Percentiles rank a stretch among this genome's conserved stretches.
These are phyloP conservation scores for Lamprotornis superbus DNA, from an alignment of 2,113 vertebrate genomes.

Conservation along the genomic window DNA sequence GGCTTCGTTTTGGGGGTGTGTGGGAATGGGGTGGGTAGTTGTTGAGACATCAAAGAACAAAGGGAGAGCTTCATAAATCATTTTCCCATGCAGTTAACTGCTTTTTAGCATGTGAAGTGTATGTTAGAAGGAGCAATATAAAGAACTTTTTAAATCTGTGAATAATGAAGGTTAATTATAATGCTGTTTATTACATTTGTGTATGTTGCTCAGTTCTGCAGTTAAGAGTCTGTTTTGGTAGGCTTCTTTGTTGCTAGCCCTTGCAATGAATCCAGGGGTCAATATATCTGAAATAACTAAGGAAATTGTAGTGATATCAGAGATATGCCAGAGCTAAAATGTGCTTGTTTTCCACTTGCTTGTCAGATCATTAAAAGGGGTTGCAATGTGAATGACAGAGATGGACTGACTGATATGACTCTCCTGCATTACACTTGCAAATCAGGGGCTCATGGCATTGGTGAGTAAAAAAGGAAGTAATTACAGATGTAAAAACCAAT, in stretches of 20 bases:
- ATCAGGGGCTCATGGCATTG: conserved; percentile 94
- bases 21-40: background rate
- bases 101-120: background rate
- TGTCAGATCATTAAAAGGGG: conserved; percentile 92
- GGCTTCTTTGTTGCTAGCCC: background rate
- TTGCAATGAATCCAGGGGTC: background rate
- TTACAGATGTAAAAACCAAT: background rate
- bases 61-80: background rate
- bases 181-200: background rate
- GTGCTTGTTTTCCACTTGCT: background rate
- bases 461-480: conserved; percentile 70
- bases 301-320: background rate
- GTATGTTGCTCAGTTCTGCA: background rate
- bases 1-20: rapidly evolving
- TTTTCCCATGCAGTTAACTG: background rate
- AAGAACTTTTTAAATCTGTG: background rate
- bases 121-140: background rate
- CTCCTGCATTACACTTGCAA: conserved; percentile 97
- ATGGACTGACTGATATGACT: conserved; percentile 96
- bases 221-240: background rate
- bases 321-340: background rate
- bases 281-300: background rate
- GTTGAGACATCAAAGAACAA: background rate
- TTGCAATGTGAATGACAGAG: conserved; percentile 94
- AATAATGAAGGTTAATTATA: background rate